Evolutionary conservation across 1,140 invertebrate species (phyloP), one percentile per base, ranked within the genome.

Genomic region (Drosophila biarmipes): DNA sequence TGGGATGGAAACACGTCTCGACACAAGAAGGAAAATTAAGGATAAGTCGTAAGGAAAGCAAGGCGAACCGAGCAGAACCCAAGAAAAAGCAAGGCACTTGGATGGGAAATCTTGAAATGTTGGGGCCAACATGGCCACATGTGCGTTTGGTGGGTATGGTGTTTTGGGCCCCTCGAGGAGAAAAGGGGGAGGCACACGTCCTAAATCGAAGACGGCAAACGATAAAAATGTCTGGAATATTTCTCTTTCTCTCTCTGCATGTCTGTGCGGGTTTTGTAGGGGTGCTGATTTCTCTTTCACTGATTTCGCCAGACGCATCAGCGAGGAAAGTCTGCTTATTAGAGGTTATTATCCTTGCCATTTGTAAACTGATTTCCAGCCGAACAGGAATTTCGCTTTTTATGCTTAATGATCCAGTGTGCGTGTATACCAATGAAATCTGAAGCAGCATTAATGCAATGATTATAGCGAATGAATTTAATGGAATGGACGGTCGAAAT

Each of bases 181-280:
- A 48, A 21, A 21, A 21, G 49, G 74, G 34, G 58, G 37, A 24
- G 51, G 84, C 71, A 62, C 73, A 78, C 76, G 77, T 78, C 52
- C 59, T 78, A 89, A 90, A 91, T 91, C 90, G 90, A 91, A 91
- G 82, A 89, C 80, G 78, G 71, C 79, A 76, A 91, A 77, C 82
- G 86, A 91, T 91, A 91, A 91, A 91, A 91, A 91, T 91, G 86
- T 89, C 90, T 91, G 78, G 87, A 89, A 90, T 90, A 90, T 75
- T 82, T 80, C 46, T 67, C 57, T 73, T 34, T 40, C 21, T 67
- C 31, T 72, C 37, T 34, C 52, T 56, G 27, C 17, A 19, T 63
- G 59, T 17, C 4, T 35, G 49, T 63, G 43, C 15, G 43, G 46
- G 42, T 55, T 55, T 29, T 66, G 54, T 34, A 24, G 35, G 46